These are phyloP conservation scores for Cyanistes caeruleus DNA, from an alignment of 2,113 vertebrate genomes.

Conservation along the genomic window DNA sequence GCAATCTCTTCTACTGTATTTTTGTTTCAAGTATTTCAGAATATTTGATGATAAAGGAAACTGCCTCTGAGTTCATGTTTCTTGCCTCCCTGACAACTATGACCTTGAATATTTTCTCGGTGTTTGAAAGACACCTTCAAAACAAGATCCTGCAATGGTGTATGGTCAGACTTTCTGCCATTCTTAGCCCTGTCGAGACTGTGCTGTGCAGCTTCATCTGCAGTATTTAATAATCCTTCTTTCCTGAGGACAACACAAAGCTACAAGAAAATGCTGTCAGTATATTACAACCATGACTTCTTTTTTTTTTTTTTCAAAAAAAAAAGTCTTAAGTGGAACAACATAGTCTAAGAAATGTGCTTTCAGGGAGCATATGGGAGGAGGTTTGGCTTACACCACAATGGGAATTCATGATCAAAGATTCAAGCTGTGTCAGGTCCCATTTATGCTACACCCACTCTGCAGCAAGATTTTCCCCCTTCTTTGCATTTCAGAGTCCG, in stretches of 20 bases:
- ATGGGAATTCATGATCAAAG: neutral
- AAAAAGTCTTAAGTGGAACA: neutral
- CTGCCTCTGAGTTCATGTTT: neutral
- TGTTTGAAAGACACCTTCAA: neutral
- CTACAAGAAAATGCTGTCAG: neutral
- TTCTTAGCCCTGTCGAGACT: neutral
- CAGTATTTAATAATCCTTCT: neutral
- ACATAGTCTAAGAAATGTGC: neutral
- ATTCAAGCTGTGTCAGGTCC: neutral
- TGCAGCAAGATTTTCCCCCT: neutral
- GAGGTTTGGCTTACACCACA: neutral
- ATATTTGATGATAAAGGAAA: neutral
- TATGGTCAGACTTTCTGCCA: neutral
- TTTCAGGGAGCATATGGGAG: neutral
- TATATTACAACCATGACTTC: neutral
- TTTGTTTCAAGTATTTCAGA: neutral
- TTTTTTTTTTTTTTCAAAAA: neutral
- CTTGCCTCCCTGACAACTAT: neutral
- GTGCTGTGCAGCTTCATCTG: neutral
- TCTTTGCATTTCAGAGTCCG: conserved; percentile 26
- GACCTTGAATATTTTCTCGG: neutral
- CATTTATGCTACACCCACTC: neutral
- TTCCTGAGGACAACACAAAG: neutral
- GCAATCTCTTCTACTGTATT: neutral
- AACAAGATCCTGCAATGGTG: neutral